These are phyloP conservation scores for Lucinisca nassula DNA, from an alignment of 2,888 invertebrate species.

Conservation along the genomic window DNA sequence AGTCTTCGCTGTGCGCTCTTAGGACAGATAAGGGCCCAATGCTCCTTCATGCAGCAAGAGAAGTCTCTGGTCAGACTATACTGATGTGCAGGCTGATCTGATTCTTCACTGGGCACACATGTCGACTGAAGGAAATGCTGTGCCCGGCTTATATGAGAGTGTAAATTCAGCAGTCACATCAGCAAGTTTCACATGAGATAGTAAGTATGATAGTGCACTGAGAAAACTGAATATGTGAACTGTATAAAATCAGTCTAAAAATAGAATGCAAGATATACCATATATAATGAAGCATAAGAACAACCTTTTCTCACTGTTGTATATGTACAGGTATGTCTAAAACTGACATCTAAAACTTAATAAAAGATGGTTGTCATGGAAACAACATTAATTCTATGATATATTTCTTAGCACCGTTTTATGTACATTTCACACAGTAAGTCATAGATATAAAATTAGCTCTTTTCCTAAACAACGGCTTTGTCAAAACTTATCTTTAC, in stretches of 20 bases:
- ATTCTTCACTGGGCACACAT: no score
- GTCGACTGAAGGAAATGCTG: no score
- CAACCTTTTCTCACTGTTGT: background rate
- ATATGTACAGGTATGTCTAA: no score
- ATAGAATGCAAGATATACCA: background rate
- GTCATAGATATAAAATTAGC: background rate
- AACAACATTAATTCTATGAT: background rate
- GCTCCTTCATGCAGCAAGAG: no score
- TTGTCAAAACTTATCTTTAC: background rate
- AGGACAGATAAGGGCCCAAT: no score
- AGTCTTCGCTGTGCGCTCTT: no score
- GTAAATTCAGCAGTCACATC: no score
- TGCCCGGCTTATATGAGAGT: no score
- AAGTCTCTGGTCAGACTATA: no score
- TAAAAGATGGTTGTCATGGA: background rate
- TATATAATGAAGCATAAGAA: background rate
- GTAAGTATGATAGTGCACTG: background rate
- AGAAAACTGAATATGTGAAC: background rate
- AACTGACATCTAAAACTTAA: background rate
- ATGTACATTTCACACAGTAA: background rate
- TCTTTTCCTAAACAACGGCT: background rate
- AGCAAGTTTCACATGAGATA: background rate
- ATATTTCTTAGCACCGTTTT: conserved; percentile 10
- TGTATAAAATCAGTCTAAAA: background rate
- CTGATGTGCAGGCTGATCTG: no score